Base-by-base conservation (phyloP, 2,113 vertebrate species). In the Tympanuchus pallidicinctus region DNA sequence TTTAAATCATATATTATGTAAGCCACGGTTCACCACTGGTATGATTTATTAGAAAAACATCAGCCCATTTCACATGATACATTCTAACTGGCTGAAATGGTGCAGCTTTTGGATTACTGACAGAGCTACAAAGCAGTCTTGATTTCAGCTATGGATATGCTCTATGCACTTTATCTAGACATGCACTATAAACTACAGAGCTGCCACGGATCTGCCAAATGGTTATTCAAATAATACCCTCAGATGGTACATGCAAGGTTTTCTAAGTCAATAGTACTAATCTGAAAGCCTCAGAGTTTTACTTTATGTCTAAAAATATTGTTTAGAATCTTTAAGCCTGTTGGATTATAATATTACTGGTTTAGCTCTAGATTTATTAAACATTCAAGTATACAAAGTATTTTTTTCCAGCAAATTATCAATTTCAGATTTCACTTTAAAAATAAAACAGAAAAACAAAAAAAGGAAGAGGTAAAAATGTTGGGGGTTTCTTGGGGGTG, bases 161-260 rank as follows among this genome's bases (percentile, higher is more conserved):
- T 96, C 66, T 42, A 13, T 32, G 17, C 10, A 30, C 54, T 56
- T 10, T 18, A 56, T 16, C 27, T 32, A 57, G 54, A 19, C 30
- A 28, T 16, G 54, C 32, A n/a, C 56, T n/a, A n/a, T 59, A 52
- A 63, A 21, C 38, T 47, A 28, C 8, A 43, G 8, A 3, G 48
- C 77, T 56, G 45, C 40, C 82, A 63, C 8, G 76, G 52, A 52
- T 50, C 74, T 45, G 60, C 59, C 45, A 56, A 78, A 72, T 22
- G 18, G 72, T n/a, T 21, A 73, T 78, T 92, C 61, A 76, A 48
- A 32, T 15, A 78, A 11, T 54, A 80, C n/a, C 17, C 14, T 52
- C 30, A 64, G 43, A 56, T 13, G 70, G 74, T 57, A 97, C 96
- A 92, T 32, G 42, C 75, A 94, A 78, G 61, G 67, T 80, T 81